Evolutionary conservation across 2,888 invertebrate genomes (phyloP), one percentile per base, ranked within the genome.

Genomic region (Odontomyia ornata): DNA sequence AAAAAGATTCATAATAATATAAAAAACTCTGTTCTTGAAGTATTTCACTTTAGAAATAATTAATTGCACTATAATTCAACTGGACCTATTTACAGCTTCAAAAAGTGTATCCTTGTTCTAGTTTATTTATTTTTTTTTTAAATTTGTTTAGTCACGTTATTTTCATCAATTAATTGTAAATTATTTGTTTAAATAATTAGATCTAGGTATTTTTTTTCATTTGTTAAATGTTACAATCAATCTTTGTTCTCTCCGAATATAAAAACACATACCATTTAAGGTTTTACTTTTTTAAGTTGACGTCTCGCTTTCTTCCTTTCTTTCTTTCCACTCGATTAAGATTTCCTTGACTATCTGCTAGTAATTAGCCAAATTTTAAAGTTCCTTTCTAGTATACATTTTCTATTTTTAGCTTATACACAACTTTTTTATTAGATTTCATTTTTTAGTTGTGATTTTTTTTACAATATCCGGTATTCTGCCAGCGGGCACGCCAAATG

Each of bases 201-300:
- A 60, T 62, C 43, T 64, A 62, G 46, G 46, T 75, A 27, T 62
- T 43, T 75, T 75, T 28, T 73, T 75, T 76, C n/a, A 18, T 23
- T 64, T 77, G 21, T 69, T 57, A 28, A 47, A 64, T 77, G 56
- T 56, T 84, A 83, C 86, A 86, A 88, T 90, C 90, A 90, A 90
- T 90, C 90, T 90, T 90, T 88, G 89, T 89, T 90, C 90, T 90
- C 90, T 90, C 90, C 88, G 85, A 86, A 86, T 85, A 85, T 85
- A 86, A 89, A 73, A 89, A 89, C 89, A 89, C 89, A 89, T 89
- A 89, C 88, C 73, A 36, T 28, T 47, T 62, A 75, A 75, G 65
- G 75, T 72, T 57, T 72, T 72, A 62, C 13, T 52, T 62, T 77
- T 62, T 1, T 72, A 27, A 60, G 15, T 60, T 21, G n/a, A n/a